These are phyloP conservation scores for Sylvicola fuscatus DNA, from an alignment of 2,888 invertebrate species.

Conservation along the genomic window DNA sequence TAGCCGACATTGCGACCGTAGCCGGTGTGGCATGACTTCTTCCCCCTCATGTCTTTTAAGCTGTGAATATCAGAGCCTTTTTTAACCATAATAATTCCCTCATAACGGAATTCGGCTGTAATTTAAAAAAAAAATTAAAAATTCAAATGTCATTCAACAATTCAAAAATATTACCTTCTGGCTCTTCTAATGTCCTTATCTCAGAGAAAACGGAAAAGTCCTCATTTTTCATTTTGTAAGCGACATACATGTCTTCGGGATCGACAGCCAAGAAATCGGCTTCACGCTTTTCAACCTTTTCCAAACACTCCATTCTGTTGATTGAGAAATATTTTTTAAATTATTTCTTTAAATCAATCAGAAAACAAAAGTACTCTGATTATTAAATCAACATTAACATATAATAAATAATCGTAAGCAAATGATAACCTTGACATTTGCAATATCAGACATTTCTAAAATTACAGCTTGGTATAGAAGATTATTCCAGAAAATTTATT, in stretches of 20 bases:
- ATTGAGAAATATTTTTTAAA: too few relatives aligned
- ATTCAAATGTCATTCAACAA: slow-evolving; percentile 1
- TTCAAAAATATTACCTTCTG: slow-evolving; percentile 32
- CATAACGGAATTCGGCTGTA: slow-evolving; percentile 54
- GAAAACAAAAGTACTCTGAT: too few relatives aligned
- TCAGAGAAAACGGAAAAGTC: slow-evolving; percentile 57
- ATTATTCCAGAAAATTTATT: too few relatives aligned
- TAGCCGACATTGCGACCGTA: slow-evolving; percentile 78
- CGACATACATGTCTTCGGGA: slow-evolving; percentile 77
- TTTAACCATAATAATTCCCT: slow-evolving; percentile 61
- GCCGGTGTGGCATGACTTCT: slow-evolving; percentile 73
- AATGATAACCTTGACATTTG: too few relatives aligned
- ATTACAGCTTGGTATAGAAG: too few relatives aligned
- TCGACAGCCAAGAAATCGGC: slow-evolving; percentile 70
- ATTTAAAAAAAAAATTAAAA: neutral
- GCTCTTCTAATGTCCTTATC: slow-evolving; percentile 55
- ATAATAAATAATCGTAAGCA: too few relatives aligned
- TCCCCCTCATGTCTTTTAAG: slow-evolving; percentile 46
- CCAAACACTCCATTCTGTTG: slow-evolving; percentile 49
- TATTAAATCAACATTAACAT: too few relatives aligned
- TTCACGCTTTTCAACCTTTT: slow-evolving; percentile 48
- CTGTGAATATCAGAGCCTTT: slow-evolving; percentile 48
- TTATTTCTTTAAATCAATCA: too few relatives aligned
- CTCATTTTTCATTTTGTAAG: slow-evolving; percentile 45
- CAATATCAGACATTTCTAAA: too few relatives aligned